Percentiles rank a stretch among this genome's conserved stretches.
Evolutionary conservation across 2,888 invertebrate species (phyloP).

Genomic region (Nasonia oneida): DNA sequence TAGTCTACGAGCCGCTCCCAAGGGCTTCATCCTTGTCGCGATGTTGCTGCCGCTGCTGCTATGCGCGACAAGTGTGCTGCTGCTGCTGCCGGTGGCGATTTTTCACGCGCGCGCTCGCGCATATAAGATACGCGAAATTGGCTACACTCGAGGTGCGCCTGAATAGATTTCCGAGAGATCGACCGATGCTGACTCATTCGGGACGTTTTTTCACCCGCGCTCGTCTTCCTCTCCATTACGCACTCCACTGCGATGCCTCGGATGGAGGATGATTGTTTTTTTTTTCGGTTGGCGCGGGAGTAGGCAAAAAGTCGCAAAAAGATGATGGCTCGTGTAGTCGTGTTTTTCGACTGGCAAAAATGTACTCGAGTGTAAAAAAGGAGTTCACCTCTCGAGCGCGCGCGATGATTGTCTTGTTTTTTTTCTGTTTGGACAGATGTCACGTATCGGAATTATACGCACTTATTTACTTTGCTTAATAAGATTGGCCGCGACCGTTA

Average conservation of each 20-base stretch:
- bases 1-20: slow-evolving; percentile 34
- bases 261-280: slow-evolving; percentile 1
- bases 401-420: neutral
- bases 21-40: neutral
- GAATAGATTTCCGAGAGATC: slow-evolving; percentile 4
- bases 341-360: neutral
- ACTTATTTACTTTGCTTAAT: slow-evolving; percentile 12
- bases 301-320: neutral
- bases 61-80: slow-evolving; percentile 21
- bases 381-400: neutral
- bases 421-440: neutral
- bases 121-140: neutral
- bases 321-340: neutral
- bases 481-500: neutral
- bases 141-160: neutral
- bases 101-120: neutral
- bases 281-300: neutral
- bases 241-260: neutral
- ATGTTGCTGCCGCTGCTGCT: neutral
- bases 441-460: neutral
- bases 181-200: neutral
- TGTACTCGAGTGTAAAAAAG: neutral
- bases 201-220: neutral
- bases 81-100: neutral
- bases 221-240: neutral